Percentiles rank a stretch among this genome's conserved stretches.
Evolutionary conservation across 1,140 invertebrate genomes (phyloP).

Genomic region (Hyles vespertilio): DNA sequence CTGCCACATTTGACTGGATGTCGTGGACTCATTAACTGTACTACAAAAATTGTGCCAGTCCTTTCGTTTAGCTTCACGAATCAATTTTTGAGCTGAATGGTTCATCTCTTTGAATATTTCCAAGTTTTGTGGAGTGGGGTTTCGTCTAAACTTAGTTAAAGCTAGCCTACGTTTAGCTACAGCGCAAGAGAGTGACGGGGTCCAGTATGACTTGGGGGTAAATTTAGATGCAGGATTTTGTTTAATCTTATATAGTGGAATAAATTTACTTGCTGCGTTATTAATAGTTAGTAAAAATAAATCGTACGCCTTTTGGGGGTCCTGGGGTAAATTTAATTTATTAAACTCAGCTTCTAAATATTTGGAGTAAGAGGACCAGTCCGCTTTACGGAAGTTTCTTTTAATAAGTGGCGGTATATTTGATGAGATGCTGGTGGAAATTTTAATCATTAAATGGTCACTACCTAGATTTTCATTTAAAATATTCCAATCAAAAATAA

Average conservation of each 20-base stretch:
- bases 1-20: constrained; percentile 22
- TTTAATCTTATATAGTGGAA: background rate
- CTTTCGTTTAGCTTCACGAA: constrained; percentile 16
- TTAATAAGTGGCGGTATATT: no score
- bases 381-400: no score
- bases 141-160: constrained; percentile 24
- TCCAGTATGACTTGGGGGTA: constrained; percentile 35
- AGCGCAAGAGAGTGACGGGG: constrained; percentile 19
- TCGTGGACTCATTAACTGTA: constrained; percentile 10
- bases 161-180: constrained; percentile 33
- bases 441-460: no score
- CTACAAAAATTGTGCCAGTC: constrained; percentile 23
- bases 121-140: constrained; percentile 37
- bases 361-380: no score
- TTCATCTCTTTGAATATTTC: constrained; percentile 20
- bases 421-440: no score
- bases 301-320: no score
- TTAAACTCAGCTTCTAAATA: no score
- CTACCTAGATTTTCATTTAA: no score
- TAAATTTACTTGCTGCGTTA: background rate
- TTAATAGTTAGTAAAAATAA: no score
- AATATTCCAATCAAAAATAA: no score
- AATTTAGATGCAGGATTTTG: constrained; percentile 13
- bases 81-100: constrained; percentile 12
- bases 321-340: no score